A percentile compares a stretch with the other conserved stretches of the same genome.
phyloP scores from a whole-genome alignment of 2,797 vertebrate species.

The Chiroxiphia lanceolata region DNA sequence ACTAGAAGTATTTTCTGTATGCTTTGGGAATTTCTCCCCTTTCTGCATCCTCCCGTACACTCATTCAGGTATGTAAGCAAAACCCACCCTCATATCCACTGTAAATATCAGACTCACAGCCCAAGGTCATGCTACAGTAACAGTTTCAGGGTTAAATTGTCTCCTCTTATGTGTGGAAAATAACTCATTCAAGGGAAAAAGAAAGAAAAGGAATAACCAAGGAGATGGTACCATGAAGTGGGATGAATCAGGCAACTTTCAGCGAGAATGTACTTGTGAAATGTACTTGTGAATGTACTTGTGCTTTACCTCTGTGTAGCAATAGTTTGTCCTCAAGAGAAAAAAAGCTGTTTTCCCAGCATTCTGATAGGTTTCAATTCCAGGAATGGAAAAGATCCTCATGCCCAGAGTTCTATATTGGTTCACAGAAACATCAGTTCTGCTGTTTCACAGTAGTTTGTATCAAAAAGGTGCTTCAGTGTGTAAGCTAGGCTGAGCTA shows the following conservation, averaged over 20 bases:
- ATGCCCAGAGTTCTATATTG: accelerated
- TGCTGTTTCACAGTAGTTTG: neutral
- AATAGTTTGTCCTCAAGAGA: neutral
- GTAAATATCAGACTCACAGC: neutral
- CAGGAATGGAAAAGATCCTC: neutral
- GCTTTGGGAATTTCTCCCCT: neutral
- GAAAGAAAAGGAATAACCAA: neutral
- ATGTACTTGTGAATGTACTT: neutral
- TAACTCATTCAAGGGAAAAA: neutral
- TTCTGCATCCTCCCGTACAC: neutral
- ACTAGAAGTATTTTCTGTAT: neutral
- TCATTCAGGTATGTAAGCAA: neutral
- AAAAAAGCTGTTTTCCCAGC: neutral
- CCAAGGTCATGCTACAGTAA: neutral
- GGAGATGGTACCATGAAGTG: neutral
- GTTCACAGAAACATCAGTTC: neutral
- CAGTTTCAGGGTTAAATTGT: neutral
- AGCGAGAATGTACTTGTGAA: neutral
- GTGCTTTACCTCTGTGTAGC: neutral
- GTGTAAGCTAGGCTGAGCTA: neutral
- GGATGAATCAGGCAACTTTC: neutral
- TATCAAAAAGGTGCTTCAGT: neutral
- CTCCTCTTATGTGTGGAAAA: neutral
- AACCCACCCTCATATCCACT: neutral
- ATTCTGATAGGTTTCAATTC: neutral